Evolutionary conservation across 2,113 vertebrate genomes (phyloP), one percentile per base, ranked within the genome.

Genomic region (Cryptotis parvus): DNA sequence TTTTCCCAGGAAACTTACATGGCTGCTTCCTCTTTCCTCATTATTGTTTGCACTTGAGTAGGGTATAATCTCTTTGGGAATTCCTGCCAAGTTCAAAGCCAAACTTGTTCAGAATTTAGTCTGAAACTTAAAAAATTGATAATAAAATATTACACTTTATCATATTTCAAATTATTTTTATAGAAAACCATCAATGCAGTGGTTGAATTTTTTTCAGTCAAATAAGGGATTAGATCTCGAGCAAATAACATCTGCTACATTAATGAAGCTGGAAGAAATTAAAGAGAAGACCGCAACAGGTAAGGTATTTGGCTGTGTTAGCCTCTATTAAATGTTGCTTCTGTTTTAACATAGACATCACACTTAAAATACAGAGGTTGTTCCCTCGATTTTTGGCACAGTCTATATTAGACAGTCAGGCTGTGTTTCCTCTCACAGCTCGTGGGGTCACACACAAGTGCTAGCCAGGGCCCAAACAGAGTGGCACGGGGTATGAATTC

Each of bases 241-340:
- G 90, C 98, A 98, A 3, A 96, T 99, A 92, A 99, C 99, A 4
- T 98, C 99, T 3, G 99, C 99, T 79, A 99, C 99, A 0, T 98
- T 99, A 89, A 98, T 98, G 96, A 99, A 99, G 76, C 96, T 99
- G 43, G 99, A 99, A 95, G 99, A 99, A 98, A 99, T 99, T 93
- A 99, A 99, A 97, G 99, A 99, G 90, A 99, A 97, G 96, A 99
- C 99, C 0, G 98, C 99, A 45, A 95, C 98, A 97, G 99, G 99
- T 99, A 91, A 95, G 90, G 45, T n/a, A 69, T 76, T 45, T 6
- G 84, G 9, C 70, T 81, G 29, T 26, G 84, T 29, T 74, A 37
- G 9, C 12, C 35, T 31, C 61, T 41, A 14, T 76, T 22, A 49
- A 31, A 35, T 43, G 31, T 58, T 77, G 10, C 74, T 10, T 79